phyloP scores from a whole-genome alignment of 2,797 vertebrate species.

The Myripristis jacobus region DNA sequence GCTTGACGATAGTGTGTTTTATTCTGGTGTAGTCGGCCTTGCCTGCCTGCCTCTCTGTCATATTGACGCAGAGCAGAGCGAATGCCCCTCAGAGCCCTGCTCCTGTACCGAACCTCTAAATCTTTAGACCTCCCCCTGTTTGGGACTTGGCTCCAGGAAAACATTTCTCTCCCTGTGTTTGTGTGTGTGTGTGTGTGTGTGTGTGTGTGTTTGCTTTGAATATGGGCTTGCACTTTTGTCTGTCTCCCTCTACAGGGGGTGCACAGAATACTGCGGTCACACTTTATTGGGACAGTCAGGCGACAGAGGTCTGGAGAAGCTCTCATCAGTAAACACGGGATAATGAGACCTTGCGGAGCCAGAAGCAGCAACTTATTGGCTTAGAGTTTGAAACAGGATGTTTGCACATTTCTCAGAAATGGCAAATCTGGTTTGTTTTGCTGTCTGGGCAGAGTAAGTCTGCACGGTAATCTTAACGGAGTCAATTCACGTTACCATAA shows the following conservation, averaged over 20 bases:
- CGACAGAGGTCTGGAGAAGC: no score
- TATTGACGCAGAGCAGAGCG: conserved; percentile 64
- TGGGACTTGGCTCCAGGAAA: conserved; percentile 41
- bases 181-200: conserved; percentile 9
- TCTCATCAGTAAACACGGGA: no score
- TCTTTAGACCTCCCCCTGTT: conserved; percentile 48
- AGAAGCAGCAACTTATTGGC: no score
- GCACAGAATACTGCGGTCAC: conserved; percentile 5
- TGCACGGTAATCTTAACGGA: no score
- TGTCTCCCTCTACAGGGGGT: conserved; percentile 28
- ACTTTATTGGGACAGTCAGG: no score
- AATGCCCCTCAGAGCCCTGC: conserved; percentile 58
- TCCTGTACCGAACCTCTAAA: conserved; percentile 60
- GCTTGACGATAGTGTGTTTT: conserved; percentile 59
- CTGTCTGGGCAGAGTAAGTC: no score
- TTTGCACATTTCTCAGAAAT: no score
- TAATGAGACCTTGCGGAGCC: no score
- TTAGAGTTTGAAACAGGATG: no score
- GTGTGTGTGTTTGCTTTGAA: not conserved
- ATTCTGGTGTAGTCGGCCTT: conserved; percentile 62
- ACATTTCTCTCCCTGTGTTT: conserved; percentile 44
- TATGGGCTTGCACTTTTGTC: not conserved
- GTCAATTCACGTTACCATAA: no score
- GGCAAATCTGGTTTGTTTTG: no score
- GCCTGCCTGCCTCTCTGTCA: conserved; percentile 50